phyloP scores from a whole-genome alignment of 2,888 invertebrate species.

The Andrena bicolor region DNA sequence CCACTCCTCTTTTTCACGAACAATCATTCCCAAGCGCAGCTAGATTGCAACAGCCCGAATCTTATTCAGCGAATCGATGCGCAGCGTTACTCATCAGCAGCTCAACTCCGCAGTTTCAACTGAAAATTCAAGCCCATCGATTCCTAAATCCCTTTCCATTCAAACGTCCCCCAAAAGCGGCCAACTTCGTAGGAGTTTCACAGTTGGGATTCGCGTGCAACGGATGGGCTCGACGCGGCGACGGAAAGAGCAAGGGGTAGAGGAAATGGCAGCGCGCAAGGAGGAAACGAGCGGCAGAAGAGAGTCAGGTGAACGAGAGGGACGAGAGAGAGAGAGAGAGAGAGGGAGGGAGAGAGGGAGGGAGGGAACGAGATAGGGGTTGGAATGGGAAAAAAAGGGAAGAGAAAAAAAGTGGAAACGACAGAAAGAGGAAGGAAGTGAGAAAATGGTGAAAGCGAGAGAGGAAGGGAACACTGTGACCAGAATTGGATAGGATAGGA shows the following conservation, averaged over 20 bases:
- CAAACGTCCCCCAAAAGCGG: not conserved
- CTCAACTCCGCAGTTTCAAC: not conserved
- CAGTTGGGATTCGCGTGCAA: not conserved
- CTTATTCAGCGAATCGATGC: not conserved
- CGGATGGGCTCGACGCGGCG: conserved; percentile 3
- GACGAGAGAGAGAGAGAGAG: conserved; percentile 16
- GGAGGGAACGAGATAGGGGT: conserved; percentile 33
- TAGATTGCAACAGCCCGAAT: not conserved
- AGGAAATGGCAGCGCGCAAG: conserved; percentile 2
- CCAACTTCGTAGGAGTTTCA: not conserved
- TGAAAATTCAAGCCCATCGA: conserved; percentile 3
- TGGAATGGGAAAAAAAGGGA: conserved; percentile 3
- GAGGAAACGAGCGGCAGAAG: conserved; percentile 14
- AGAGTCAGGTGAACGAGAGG: conserved; percentile 1
- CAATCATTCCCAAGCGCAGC: not conserved
- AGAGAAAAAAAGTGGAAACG: not conserved
- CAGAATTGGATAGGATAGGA: conserved; percentile 83
- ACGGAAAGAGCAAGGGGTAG: conserved; percentile 27
- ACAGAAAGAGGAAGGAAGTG: not conserved
- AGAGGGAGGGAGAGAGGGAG: not conserved
- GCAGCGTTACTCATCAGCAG: not conserved
- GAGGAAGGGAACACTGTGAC: conserved; percentile 73
- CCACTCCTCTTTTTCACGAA: too few species aligned
- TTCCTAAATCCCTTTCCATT: not conserved
- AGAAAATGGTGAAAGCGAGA: conserved; percentile 28